Conservation (phyloP, 2,888 invertebrate genomes). For the Itoplectis maculator region DNA sequence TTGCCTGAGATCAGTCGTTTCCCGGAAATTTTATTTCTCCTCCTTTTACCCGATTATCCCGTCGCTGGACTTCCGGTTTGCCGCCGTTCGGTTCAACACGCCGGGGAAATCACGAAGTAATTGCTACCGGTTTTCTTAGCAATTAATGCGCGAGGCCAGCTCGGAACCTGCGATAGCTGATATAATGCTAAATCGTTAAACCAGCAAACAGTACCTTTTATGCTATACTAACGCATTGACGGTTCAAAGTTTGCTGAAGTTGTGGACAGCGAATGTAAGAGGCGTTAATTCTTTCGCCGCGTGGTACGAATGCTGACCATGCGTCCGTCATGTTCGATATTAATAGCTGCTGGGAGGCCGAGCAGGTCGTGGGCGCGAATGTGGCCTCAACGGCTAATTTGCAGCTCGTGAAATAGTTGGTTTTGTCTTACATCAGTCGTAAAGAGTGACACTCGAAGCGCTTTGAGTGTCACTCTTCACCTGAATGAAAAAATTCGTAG, state of each 20-base stretch:
- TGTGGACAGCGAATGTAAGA: constrained; percentile 19
- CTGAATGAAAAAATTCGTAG: no score
- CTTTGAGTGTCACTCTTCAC: no score
- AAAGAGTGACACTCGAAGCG: constrained; percentile 17
- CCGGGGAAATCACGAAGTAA: constrained; percentile 44
- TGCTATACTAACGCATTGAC: no score
- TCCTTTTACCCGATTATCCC: constrained; percentile 38
- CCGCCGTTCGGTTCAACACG: constrained; percentile 39
- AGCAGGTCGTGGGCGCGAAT: constrained; percentile 22
- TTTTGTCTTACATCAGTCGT: constrained; percentile 34
- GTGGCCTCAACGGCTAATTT: constrained; percentile 50
- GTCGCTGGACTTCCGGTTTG: constrained; percentile 53
- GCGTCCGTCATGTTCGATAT: constrained; percentile 15
- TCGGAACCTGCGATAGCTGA: constrained; percentile 43
- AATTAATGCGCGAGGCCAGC: constrained; percentile 13
- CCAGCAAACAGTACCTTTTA: constrained; percentile 22
- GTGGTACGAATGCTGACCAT: neutral
- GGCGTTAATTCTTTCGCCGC: constrained; percentile 66
- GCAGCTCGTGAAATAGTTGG: constrained; percentile 50
- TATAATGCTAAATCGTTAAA: constrained; percentile 66
- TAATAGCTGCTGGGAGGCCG: constrained; percentile 52
- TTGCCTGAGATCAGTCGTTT: neutral
- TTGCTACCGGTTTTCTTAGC: constrained; percentile 57
- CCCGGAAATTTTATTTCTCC: constrained; percentile 8
- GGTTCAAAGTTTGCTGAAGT: neutral